Conservation (phyloP, 2,113 vertebrate genomes). For the Xenopus borealis region DNA sequence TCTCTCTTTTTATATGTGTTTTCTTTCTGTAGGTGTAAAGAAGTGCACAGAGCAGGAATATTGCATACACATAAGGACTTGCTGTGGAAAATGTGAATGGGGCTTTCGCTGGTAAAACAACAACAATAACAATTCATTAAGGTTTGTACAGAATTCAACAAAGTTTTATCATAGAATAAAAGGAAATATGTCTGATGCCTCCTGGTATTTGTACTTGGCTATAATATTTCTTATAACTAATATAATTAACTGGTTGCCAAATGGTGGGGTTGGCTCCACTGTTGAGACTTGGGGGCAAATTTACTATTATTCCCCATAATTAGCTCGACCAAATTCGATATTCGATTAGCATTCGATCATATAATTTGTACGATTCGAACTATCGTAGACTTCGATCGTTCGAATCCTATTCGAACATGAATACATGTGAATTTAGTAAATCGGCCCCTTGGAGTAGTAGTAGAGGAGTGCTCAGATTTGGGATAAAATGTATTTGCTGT, state of each 20-base stretch:
- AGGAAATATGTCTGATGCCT: neutral
- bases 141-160: neutral
- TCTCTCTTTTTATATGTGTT: slow-evolving; percentile 23
- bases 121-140: slow-evolving; percentile 4
- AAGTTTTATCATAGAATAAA: neutral
- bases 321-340: too few species aligned
- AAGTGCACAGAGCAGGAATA: neutral
- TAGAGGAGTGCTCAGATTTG: too few species aligned
- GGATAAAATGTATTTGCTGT: too few species aligned
- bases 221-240: neutral
- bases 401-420: too few species aligned
- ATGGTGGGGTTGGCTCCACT: neutral
- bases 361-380: too few species aligned
- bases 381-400: too few species aligned
- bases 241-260: neutral
- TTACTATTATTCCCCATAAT: too few species aligned
- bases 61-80: neutral
- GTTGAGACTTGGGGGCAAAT: too few species aligned
- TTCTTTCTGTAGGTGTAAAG: slow-evolving; percentile 4
- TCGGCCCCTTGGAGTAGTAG: too few species aligned
- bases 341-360: too few species aligned
- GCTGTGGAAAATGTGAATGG: neutral
- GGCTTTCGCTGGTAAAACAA: neutral
- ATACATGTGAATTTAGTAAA: too few species aligned
- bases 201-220: neutral